Base-by-base conservation (phyloP, 2,797 vertebrate genomes). In the Brachyalestes nurse region DNA sequence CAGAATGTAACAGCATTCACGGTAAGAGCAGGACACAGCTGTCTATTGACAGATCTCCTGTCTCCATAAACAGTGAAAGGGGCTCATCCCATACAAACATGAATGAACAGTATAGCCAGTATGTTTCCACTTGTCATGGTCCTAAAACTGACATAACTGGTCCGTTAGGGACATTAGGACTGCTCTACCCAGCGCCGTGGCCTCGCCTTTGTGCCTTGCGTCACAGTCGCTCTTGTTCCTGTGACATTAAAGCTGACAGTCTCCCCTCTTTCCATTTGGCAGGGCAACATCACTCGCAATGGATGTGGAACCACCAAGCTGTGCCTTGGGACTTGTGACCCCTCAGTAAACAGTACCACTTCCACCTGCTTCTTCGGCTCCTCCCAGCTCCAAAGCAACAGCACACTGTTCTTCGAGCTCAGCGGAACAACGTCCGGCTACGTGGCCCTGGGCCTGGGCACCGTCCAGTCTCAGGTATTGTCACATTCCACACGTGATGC, bases 391-490 rank as follows among this genome's bases (percentile, higher is more conserved):
- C 38, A 4, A n/a, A 23, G 13, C 57, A 61, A 28, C 34, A 9
- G 0, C 28, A 19, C 61, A 4, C 14, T 75, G 8, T 10, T 23
- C 45, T 75, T 75, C 17, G 73, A 75, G 23, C 23, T 81, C 72
- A 13, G 17, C 0, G 72, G 64, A 9, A 28, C 28, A 0, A 70
- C 72, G 0, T 25, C 42, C 0, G 72, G 72, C 34, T 81, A 34
- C 6, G 72, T 81, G 21, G 79, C 65, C 0, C 4, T 81, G 55
- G 79, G 64, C 34, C 65, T 81, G 69, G 13, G 14, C 64, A n/a
- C 10, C 17, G 28, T 0, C 13, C 10, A 0, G 25, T 19, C 66
- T 47, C 19, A 2, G 66, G 66, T 69, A 69, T 10, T 1, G 2
- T 34, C 47, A 19, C 2, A 53, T 51, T 14, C 45, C 67, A 51